A percentile compares a stretch with the other conserved stretches of the same genome.
These are phyloP conservation scores for Drosophila yakuba DNA, from an alignment of 1,140 invertebrate genomes.

Conservation along the genomic window DNA sequence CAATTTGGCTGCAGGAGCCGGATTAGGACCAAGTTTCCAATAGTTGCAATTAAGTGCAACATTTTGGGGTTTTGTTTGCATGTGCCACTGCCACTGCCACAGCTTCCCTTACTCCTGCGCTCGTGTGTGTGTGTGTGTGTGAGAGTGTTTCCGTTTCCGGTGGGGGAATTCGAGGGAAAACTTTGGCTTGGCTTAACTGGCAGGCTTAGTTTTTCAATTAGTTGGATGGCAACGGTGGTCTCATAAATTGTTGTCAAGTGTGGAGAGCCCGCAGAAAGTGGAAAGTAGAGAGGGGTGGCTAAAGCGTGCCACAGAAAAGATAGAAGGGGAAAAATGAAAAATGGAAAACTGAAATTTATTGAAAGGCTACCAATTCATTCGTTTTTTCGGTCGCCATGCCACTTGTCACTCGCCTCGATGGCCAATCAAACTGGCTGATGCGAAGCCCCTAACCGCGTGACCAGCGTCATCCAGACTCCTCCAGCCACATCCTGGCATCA, in stretches of 20 bases:
- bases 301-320: not conserved
- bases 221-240: constrained; percentile 53
- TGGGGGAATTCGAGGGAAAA: constrained; percentile 11
- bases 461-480: not conserved
- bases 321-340: not conserved
- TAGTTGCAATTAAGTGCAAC: constrained; percentile 76
- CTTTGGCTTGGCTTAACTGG: constrained; percentile 27
- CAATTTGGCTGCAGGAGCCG: constrained; percentile 46
- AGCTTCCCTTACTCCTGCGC: not conserved
- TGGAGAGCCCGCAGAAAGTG: not conserved
- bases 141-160: not conserved
- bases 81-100: constrained; percentile 15
- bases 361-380: constrained; percentile 22
- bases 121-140: no score
- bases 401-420: constrained; percentile 39
- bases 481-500: no score
- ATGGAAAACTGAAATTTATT: constrained; percentile 2
- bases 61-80: constrained; percentile 72
- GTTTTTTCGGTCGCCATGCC: constrained; percentile 8
- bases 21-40: constrained; percentile 56
- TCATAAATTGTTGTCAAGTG: constrained; percentile 52
- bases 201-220: constrained; percentile 74
- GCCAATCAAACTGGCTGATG: constrained; percentile 25
- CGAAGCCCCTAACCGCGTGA: no score
- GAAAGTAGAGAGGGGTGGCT: no score